These are phyloP conservation scores for Oncorhynchus mykiss DNA, from an alignment of 2,113 vertebrate species.

Conservation along the genomic window DNA sequence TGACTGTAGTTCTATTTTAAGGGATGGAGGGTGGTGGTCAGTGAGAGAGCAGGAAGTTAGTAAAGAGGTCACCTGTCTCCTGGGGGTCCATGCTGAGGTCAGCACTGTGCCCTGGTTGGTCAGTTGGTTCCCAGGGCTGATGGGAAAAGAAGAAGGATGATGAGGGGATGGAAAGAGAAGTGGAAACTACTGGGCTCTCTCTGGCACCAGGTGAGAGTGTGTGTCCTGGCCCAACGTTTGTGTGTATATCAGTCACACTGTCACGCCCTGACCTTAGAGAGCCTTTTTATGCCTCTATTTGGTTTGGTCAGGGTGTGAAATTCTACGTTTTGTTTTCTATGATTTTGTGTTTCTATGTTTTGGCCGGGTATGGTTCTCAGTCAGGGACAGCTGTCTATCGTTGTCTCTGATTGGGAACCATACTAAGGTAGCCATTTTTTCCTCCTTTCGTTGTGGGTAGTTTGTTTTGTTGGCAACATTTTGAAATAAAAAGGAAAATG, in stretches of 20 bases:
- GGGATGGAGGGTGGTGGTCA: conserved; percentile 28
- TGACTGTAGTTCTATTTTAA: conserved; percentile 49
- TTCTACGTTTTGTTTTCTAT: no score
- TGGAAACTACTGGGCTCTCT: conserved; percentile 22
- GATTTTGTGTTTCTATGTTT: no score
- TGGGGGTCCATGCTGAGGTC: conserved; percentile 63
- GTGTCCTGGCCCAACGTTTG: not conserved
- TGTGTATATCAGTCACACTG: not conserved
- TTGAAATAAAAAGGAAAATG: no score
- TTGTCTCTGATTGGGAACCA: no score
- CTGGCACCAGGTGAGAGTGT: conserved; percentile 22
- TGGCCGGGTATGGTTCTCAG: no score
- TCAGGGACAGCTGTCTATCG: no score
- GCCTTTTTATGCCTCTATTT: no score
- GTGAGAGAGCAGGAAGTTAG: conserved; percentile 52
- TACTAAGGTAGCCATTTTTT: no score
- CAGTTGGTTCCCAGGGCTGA: conserved; percentile 47
- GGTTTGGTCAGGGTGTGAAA: no score
- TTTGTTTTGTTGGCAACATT: no score
- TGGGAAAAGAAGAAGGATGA: conserved; percentile 53
- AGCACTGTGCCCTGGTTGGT: conserved; percentile 32
- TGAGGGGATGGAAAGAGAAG: conserved; percentile 61
- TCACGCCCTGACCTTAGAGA: no score
- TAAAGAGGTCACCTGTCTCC: conserved; percentile 57
- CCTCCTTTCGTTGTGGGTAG: no score